phyloP scores from a whole-genome alignment of 2,113 vertebrate genomes.

The Myxocyprinus asiaticus region DNA sequence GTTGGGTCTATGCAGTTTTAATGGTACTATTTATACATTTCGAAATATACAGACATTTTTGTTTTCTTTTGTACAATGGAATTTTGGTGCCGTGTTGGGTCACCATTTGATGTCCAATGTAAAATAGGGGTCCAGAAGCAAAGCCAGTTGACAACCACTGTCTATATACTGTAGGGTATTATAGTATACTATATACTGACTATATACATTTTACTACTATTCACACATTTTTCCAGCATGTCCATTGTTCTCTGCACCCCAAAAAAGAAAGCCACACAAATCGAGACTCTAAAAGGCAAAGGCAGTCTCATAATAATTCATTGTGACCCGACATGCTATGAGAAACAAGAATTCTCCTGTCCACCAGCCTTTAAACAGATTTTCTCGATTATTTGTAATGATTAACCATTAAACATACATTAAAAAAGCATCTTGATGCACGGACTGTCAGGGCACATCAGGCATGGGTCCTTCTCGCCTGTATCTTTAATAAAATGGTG shows the following conservation, averaged over 20 bases:
- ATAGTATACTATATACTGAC: too few relatives aligned
- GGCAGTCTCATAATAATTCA: slow-evolving; percentile 14
- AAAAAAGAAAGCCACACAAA: neutral
- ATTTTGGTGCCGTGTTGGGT: too few relatives aligned
- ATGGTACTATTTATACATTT: too few relatives aligned
- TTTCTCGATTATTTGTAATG: slow-evolving; percentile 48
- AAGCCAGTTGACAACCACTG: too few relatives aligned
- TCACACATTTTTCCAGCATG: neutral
- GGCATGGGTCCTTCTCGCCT: slow-evolving; percentile 56
- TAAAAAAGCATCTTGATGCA: slow-evolving; percentile 62
- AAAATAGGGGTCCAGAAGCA: too few relatives aligned
- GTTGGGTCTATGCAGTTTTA: too few relatives aligned
- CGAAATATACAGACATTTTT: too few relatives aligned
- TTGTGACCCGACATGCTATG: neutral
- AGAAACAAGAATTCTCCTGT: slow-evolving; percentile 16
- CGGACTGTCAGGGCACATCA: slow-evolving; percentile 69
- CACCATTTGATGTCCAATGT: too few relatives aligned
- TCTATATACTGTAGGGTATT: too few relatives aligned
- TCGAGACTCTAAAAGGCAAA: neutral
- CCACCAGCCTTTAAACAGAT: slow-evolving; percentile 27
- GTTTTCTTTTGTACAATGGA: too few relatives aligned
- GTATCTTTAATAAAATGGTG: slow-evolving; percentile 59
- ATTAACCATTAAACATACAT: slow-evolving; percentile 71
- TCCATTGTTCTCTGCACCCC: neutral
- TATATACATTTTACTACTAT: too few relatives aligned